phyloP scores from a whole-genome alignment of 2,113 vertebrate species.

The Condylura cristata region DNA sequence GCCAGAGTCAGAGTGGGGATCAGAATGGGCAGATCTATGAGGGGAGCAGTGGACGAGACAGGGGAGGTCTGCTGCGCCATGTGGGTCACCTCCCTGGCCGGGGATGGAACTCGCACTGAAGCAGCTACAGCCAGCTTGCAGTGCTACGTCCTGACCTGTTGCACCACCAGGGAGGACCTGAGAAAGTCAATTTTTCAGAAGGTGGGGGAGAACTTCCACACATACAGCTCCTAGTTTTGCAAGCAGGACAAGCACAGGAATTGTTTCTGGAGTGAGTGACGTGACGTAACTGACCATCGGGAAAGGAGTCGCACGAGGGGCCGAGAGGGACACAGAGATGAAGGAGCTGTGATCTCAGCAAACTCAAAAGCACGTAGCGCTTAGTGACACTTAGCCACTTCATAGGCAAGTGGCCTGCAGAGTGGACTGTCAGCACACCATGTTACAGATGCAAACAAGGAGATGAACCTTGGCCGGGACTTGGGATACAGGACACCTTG shows the following conservation, averaged over 20 bases:
- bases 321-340: accelerated
- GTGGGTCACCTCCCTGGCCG: no score
- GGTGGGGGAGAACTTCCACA: neutral
- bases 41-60: no score
- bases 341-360: accelerated
- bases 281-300: neutral
- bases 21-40: no score
- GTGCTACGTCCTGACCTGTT: no score
- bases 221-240: neutral
- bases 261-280: neutral
- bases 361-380: accelerated
- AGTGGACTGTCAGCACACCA: neutral
- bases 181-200: neutral
- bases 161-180: no score
- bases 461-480: neutral
- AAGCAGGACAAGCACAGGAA: neutral
- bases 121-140: no score
- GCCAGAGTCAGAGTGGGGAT: no score
- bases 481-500: neutral
- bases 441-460: neutral
- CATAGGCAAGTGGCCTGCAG: neutral
- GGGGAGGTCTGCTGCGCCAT: no score
- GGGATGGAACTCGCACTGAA: no score
- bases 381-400: neutral
- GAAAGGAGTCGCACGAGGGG: accelerated